Evolutionary conservation across 2,888 invertebrate species (phyloP).

Genomic region (Drosophila setosimentum): DNA sequence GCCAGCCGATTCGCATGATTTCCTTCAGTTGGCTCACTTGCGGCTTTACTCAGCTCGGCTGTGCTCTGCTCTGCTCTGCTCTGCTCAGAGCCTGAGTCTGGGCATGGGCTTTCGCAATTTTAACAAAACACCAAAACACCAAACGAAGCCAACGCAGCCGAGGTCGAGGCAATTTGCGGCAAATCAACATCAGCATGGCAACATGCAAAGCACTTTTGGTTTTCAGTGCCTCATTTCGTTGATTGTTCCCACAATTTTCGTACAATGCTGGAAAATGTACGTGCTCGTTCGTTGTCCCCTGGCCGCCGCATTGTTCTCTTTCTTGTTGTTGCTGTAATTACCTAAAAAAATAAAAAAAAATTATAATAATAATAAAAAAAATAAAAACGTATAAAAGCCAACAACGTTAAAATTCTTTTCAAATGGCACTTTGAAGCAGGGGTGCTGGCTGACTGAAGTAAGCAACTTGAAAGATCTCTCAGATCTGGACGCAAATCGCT

Average conservation of each 20-base stretch:
- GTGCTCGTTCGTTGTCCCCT: constrained; percentile 66
- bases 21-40: constrained; percentile 65
- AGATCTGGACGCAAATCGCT: constrained; percentile 62
- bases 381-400: constrained; percentile 34
- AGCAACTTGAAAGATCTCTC: constrained; percentile 71
- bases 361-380: constrained; percentile 17
- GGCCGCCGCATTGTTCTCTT: constrained; percentile 47
- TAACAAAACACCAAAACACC: constrained; percentile 33
- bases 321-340: constrained; percentile 67
- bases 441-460: constrained; percentile 28
- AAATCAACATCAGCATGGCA: constrained; percentile 64
- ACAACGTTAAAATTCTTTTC: constrained; percentile 80
- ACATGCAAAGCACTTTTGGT: constrained; percentile 75
- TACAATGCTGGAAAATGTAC: constrained; percentile 79
- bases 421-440: constrained; percentile 64
- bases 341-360: constrained; percentile 56
- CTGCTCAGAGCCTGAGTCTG: constrained; percentile 5
- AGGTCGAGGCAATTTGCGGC: constrained; percentile 65
- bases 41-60: constrained; percentile 1
- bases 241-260: constrained; percentile 81
- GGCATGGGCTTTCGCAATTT: constrained; percentile 54
- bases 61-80: constrained; percentile 8
- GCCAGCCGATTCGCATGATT: constrained; percentile 75
- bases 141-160: constrained; percentile 12
- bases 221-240: constrained; percentile 66